phyloP scores from a whole-genome alignment of 2,888 invertebrate genomes.

The Nipponacmea schrenckii region DNA sequence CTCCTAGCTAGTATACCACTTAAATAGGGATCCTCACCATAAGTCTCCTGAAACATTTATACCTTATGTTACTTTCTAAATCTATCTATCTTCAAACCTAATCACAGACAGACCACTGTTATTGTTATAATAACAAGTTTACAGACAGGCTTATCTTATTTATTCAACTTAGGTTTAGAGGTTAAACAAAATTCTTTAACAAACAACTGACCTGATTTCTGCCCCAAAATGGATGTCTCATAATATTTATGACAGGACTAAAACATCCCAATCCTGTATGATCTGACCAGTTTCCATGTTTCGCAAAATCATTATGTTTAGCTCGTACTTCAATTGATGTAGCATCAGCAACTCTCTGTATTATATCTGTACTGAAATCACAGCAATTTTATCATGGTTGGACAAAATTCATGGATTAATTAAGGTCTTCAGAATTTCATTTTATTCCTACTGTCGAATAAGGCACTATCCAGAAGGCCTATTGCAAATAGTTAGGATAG shows the following conservation, averaged over 20 bases:
- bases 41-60: conserved; percentile 49
- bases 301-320: conserved; percentile 22
- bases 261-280: conserved; percentile 51
- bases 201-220: conserved; percentile 41
- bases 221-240: conserved; percentile 57
- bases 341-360: conserved; percentile 18
- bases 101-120: neutral
- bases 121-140: neutral
- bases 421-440: too few relatives aligned
- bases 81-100: neutral
- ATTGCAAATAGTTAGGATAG: too few relatives aligned
- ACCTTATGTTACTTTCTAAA: neutral
- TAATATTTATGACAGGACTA: conserved; percentile 55
- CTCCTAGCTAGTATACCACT: conserved; percentile 42
- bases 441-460: too few relatives aligned
- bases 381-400: too few relatives aligned
- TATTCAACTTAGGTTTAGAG: too few relatives aligned
- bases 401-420: neutral
- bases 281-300: conserved; percentile 28
- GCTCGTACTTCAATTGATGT: conserved; percentile 22
- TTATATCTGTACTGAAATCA: conserved; percentile 14
- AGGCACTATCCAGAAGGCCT: too few relatives aligned
- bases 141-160: too few relatives aligned
- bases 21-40: conserved; percentile 59
- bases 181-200: too few relatives aligned